Base-by-base conservation (phyloP, 2,888 invertebrate genomes). In the Hyles lineata region DNA sequence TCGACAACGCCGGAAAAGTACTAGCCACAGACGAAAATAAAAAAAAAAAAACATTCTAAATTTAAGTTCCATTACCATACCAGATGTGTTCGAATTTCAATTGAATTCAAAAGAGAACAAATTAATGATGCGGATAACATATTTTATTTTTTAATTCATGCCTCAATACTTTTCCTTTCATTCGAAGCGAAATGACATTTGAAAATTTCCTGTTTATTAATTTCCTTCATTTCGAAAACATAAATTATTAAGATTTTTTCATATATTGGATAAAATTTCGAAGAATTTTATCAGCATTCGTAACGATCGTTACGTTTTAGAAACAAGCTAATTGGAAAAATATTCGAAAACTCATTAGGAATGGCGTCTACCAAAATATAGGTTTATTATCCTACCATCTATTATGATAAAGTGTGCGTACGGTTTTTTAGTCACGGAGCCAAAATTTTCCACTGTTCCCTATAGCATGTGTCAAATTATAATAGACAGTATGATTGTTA, bases 401-500 rank as follows among this genome's bases (percentile, higher is more conserved):
- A 67, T 67, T 67, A 50, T 50, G 67, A 67, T 67, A 67, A 67
- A 67, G 55, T 19, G 67, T 67, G 17, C 23, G 67, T 17, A 67
- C 23, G 23, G 67, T 3, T 59, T 59, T 32, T 8, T 58, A 32
- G 63, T 50, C 29, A 71, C 70, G 62, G 70, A 55, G 55, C 21
- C 19, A 62, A 73, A 74, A 74, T 71, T 74, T 75, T 75, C 75
- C 74, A 71, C 70, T 70, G 43, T 43, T 55, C 21, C 4, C 29
- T 62, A 61, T 15, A 70, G 50, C 73, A 73, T 72, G 76, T 72
- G 70, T 72, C 71, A 15, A 73, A 76, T 74, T 73, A 76, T 72
- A 69, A 61, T 69, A 67, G n/a, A 55, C 58, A 73, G 70, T 73
- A 29, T 15, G 21, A 35, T 50, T 50, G 23, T 17, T 25, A 67